Conservation (phyloP, 2,113 vertebrate genomes). For the Megalops atlanticus region DNA sequence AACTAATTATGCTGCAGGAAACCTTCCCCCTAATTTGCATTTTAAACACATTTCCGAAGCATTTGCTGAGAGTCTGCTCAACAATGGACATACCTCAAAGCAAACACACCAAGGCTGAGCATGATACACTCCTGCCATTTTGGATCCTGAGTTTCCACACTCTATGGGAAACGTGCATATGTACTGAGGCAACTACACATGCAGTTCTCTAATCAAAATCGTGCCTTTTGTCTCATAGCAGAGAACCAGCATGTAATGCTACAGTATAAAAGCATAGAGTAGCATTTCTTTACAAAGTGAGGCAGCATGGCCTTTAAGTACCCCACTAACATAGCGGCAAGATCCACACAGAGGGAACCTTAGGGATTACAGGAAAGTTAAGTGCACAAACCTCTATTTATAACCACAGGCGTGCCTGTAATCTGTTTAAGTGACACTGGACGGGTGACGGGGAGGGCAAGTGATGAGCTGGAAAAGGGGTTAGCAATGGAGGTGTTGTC, state of each 20-base stretch:
- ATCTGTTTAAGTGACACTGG: not conserved
- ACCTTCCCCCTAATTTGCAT: not conserved
- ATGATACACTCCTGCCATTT: not conserved
- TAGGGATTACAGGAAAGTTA: constrained; percentile 7
- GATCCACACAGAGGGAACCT: not conserved
- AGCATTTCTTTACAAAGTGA: not conserved
- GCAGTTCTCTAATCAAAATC: not conserved
- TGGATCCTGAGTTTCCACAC: not conserved
- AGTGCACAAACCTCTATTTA: constrained; percentile 12
- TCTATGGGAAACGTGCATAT: not conserved
- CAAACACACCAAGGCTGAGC: not conserved
- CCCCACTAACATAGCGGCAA: not conserved
- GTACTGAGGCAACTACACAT: not conserved
- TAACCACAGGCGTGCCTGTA: not conserved
- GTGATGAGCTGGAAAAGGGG: not conserved
- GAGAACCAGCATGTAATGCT: not conserved
- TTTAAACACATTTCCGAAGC: constrained; percentile 4
- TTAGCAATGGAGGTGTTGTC: not conserved
- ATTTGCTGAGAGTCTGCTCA: not conserved
- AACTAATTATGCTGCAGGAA: not conserved
- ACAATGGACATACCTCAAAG: not conserved
- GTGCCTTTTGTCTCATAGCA: no score
- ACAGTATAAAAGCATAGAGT: not conserved
- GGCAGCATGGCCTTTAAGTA: not conserved
- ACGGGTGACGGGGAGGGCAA: not conserved